These are phyloP conservation scores for Lithophane semibrunnea DNA, from an alignment of 2,888 invertebrate genomes.

Conservation along the genomic window DNA sequence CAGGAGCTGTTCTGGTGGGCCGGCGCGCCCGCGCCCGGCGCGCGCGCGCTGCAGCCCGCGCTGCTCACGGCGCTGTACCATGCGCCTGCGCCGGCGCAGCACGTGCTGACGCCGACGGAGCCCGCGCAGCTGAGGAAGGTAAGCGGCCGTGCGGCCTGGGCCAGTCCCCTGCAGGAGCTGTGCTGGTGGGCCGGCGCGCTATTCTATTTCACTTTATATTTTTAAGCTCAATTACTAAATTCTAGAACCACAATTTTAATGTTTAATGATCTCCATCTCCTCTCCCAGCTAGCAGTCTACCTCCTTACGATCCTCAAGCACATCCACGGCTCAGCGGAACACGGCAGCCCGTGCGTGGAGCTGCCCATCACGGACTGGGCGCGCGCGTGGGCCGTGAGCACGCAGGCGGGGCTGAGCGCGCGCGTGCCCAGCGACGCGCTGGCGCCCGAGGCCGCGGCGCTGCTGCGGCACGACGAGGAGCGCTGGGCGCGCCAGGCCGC, in stretches of 20 bases:
- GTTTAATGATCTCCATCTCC: no score
- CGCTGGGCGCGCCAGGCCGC: slow-evolving; percentile 71
- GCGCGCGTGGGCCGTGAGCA: slow-evolving; percentile 83
- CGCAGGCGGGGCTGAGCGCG: slow-evolving; percentile 80
- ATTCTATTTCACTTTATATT: no score
- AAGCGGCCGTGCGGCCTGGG: slow-evolving; percentile 74
- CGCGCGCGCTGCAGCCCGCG: slow-evolving; percentile 76
- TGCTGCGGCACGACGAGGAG: slow-evolving; percentile 74
- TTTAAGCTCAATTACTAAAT: no score
- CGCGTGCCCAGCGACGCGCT: slow-evolving; percentile 72
- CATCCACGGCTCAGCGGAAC: slow-evolving; percentile 76
- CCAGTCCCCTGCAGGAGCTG: slow-evolving; percentile 79
- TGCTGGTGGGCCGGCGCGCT: slow-evolving; percentile 82
- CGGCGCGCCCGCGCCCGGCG: slow-evolving; percentile 71
- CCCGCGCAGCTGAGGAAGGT: slow-evolving; percentile 81
- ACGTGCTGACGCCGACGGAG: slow-evolving; percentile 78
- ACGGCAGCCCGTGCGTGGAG: slow-evolving; percentile 73
- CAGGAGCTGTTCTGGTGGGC: slow-evolving; percentile 85
- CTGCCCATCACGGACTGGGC: slow-evolving; percentile 86
- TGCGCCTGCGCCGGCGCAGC: slow-evolving; percentile 78
- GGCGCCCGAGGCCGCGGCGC: slow-evolving; percentile 76
- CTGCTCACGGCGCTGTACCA: slow-evolving; percentile 82
- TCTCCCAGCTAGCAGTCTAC: slow-evolving; percentile 82
- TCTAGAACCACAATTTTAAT: no score
- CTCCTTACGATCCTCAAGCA: slow-evolving; percentile 80